Conservation (phyloP, 2,113 vertebrate genomes). For the Rhynchomys soricoides region DNA sequence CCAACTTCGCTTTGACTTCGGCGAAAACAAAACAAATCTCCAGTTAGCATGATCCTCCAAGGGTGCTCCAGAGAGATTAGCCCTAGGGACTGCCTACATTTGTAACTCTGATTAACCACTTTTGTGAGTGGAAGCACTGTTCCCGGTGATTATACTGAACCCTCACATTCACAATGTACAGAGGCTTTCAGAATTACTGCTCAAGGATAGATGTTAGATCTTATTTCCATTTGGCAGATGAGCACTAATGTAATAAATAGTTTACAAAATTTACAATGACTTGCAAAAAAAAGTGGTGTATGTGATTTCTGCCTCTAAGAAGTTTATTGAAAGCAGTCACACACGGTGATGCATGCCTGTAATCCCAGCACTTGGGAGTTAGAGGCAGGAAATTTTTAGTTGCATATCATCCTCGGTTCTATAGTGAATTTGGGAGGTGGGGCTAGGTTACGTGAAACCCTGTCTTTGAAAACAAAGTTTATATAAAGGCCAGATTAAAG, state of each 20-base stretch:
- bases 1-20: background rate
- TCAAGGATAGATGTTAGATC: background rate
- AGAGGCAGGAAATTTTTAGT: background rate
- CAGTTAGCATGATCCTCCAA: background rate
- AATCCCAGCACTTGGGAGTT: background rate
- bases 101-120: slow-evolving; percentile 3
- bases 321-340: background rate
- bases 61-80: background rate
- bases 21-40: background rate
- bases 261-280: background rate
- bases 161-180: background rate
- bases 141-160: background rate
- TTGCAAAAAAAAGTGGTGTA: slow-evolving; percentile 11
- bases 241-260: slow-evolving; percentile 13
- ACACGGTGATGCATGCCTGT: too few species aligned
- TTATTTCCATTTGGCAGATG: slow-evolving; percentile 1
- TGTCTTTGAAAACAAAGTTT: background rate
- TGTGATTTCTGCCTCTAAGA: slow-evolving; percentile 40
- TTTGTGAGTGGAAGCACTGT: background rate
- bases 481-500: background rate
- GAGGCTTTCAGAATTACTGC: background rate
- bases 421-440: background rate
- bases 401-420: background rate
- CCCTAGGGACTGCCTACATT: background rate
- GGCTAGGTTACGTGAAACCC: background rate